Base-by-base conservation (phyloP, 2,888 invertebrate species). In the Diloba caeruleocephala region DNA sequence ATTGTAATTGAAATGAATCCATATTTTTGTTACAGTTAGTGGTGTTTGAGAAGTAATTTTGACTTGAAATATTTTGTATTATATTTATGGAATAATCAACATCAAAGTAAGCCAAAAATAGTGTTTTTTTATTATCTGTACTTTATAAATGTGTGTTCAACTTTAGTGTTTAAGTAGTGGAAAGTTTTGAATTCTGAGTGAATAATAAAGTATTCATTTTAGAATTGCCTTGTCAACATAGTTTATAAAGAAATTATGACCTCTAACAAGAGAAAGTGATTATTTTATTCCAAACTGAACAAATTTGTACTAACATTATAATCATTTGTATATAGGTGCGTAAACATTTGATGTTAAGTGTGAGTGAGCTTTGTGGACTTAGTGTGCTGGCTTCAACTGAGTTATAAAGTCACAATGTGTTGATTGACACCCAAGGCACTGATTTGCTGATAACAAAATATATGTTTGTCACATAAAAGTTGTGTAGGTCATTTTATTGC, bases 111-210 rank as follows among this genome's bases (percentile, higher is more conserved):
- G 87, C 92, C 91, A 92, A 92, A 92, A 87, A 89, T 81, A 78
- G 74, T 80, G 63, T 81, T 83, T 81, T 81, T 76, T 74, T 82
- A 80, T 76, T 79, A 70, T 80, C 76, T 74, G 70, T 77, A 57
- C 57, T 78, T 79, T 87, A 83, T 89, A 86, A 86, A 87, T 87
- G 89, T 91, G 90, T 92, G 90, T 92, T 92, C 90, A 92, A 85
- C 68, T 79, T 60, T 90, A 90, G 86, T 68, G 48, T 76, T 48
- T 91, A 92, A 90, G 90, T 91, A 89, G 89, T 74, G 55, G 80
- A 54, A 70, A 85, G 79, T 77, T 76, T 76, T 54, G 80, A 82
- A 84, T 75, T 79, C 70, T 76, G 66, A 79, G 84, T 85, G 82
- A 77, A 75, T 72, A 56, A 73, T 58, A 60, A 44, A 67, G 48